phyloP scores from a whole-genome alignment of 2,797 vertebrate species.

The Poeciliopsis paucimaculata region DNA sequence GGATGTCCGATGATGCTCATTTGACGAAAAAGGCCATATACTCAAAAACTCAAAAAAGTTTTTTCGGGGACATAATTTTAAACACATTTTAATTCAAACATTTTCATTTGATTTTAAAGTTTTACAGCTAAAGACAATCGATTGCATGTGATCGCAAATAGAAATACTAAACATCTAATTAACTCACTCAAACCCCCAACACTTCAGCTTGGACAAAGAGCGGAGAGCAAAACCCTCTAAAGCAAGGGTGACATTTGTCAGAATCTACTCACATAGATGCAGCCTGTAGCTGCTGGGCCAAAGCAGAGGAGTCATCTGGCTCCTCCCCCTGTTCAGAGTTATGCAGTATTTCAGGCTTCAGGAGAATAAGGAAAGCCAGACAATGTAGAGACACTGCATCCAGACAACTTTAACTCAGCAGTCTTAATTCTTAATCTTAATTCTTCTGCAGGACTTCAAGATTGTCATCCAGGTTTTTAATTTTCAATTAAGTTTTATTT shows the following conservation, averaged over 20 bases:
- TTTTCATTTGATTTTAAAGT: not conserved
- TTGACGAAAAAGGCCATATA: not conserved
- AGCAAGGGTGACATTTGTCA: conserved; percentile 61
- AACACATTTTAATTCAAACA: not conserved
- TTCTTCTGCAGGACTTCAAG: conserved; percentile 28
- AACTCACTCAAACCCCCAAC: not conserved
- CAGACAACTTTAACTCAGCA: conserved; percentile 74
- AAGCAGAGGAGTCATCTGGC: conserved; percentile 81
- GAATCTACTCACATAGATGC: conserved; percentile 59
- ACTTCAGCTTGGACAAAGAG: conserved; percentile 34
- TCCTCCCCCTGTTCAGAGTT: conserved; percentile 83
- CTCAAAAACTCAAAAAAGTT: not conserved
- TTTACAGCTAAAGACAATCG: not conserved
- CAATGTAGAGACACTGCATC: conserved; percentile 84
- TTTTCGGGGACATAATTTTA: not conserved
- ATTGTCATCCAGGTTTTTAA: conserved; percentile 30
- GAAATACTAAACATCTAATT: not conserved
- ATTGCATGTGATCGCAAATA: not conserved
- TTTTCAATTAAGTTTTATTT: conserved; percentile 15
- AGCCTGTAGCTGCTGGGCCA: conserved; percentile 68
- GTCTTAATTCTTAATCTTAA: conserved; percentile 35
- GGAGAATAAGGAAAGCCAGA: conserved; percentile 83
- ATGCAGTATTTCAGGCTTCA: conserved; percentile 89
- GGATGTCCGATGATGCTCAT: not conserved
- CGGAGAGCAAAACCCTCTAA: conserved; percentile 26